Evolutionary conservation across 2,797 vertebrate genomes (phyloP).

Genomic region (Leucoraja ocellata): DNA sequence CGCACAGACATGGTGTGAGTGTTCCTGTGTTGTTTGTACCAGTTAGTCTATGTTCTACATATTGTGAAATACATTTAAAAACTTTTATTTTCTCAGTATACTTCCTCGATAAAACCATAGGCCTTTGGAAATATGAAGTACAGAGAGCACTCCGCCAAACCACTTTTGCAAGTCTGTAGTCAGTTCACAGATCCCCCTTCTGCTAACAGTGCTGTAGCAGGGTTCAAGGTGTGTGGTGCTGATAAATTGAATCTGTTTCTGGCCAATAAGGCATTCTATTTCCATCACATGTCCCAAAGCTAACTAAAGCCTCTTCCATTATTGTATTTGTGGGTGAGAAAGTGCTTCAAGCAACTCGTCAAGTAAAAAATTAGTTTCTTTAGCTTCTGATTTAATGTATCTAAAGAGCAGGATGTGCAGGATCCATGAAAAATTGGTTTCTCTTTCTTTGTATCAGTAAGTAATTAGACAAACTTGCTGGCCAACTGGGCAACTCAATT

Average conservation of each 20-base stretch:
- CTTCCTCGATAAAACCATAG: background rate
- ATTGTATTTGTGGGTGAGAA: background rate
- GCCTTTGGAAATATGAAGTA: background rate
- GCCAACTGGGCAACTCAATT: background rate
- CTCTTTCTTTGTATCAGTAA: background rate
- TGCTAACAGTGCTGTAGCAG: background rate
- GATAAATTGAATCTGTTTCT: conserved; percentile 20
- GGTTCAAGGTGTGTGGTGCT: conserved; percentile 19
- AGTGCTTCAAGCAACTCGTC: background rate
- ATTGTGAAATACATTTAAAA: background rate
- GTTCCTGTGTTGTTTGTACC: no score
- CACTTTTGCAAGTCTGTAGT: background rate
- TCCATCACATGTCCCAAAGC: conserved; percentile 10
- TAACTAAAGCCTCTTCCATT: conserved; percentile 21
- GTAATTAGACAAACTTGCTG: background rate
- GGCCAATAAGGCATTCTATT: background rate
- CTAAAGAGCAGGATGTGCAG: background rate
- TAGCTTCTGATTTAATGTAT: conserved; percentile 20
- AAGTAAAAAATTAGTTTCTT: conserved; percentile 14
- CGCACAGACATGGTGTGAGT: no score
- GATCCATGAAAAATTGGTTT: background rate
- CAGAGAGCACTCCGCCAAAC: background rate
- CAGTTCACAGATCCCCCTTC: background rate
- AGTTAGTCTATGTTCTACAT: no score
- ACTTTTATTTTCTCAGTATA: background rate